A percentile compares a stretch with the other conserved stretches of the same genome.
These are phyloP conservation scores for Sarotherodon lohbergeri DNA, from an alignment of 2,113 vertebrate genomes.

Conservation along the genomic window DNA sequence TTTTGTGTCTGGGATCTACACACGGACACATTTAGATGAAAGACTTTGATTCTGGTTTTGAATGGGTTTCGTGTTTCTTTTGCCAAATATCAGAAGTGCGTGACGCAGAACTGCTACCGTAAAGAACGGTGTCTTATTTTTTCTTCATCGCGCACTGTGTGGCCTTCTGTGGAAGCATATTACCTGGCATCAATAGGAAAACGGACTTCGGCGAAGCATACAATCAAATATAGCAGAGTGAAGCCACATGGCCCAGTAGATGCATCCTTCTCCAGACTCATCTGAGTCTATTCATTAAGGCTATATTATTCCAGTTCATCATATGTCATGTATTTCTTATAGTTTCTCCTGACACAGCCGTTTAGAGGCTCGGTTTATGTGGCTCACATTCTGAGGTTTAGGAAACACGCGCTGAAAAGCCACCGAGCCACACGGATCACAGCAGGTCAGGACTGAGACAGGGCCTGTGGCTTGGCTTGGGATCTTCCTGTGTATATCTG, in stretches of 20 bases:
- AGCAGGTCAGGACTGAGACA: slow-evolving; percentile 60
- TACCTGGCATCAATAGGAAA: not conserved
- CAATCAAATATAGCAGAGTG: not conserved
- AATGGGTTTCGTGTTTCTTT: slow-evolving; percentile 15
- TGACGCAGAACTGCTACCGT: slow-evolving; percentile 10
- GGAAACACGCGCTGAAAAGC: slow-evolving; percentile 61
- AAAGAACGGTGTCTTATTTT: not conserved
- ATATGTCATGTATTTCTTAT: slow-evolving; percentile 46
- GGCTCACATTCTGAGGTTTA: slow-evolving; percentile 65
- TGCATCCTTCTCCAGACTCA: not conserved
- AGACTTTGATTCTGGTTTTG: slow-evolving; percentile 38
- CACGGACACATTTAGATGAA: slow-evolving; percentile 37
- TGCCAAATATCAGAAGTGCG: slow-evolving; percentile 9
- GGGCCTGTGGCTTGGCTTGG: slow-evolving; percentile 63
- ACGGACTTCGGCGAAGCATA: not conserved
- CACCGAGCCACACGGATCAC: slow-evolving; percentile 58
- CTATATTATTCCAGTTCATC: slow-evolving; percentile 22
- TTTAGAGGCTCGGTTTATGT: slow-evolving; percentile 52
- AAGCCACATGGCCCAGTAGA: slow-evolving; percentile 5
- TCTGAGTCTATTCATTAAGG: slow-evolving; percentile 19
- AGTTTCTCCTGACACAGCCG: slow-evolving; percentile 63
- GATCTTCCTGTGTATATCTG: slow-evolving; percentile 35
- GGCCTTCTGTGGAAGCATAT: not conserved
- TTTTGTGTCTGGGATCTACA: slow-evolving; percentile 61
- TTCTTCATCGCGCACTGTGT: not conserved